Conservation (phyloP, 2,797 vertebrate species). For the Catharus ustulatus region DNA sequence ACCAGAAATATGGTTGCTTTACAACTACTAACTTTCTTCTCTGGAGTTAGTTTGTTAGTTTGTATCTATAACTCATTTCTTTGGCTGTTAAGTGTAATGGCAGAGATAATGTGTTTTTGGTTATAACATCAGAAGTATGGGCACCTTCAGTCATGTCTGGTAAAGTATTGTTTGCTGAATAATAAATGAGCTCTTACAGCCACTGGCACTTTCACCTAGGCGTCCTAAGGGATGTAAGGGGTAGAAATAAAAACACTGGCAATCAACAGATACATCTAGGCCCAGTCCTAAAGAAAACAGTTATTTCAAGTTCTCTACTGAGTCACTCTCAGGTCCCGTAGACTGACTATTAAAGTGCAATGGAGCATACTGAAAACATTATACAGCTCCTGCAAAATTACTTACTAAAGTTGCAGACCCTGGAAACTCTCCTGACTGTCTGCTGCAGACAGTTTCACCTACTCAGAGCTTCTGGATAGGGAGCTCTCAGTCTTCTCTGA, state of each 20-base stretch:
- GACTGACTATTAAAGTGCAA: background rate
- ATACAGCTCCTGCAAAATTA: constrained; percentile 28
- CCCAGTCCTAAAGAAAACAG: background rate
- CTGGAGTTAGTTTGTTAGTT: background rate
- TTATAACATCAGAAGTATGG: background rate
- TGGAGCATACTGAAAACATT: background rate
- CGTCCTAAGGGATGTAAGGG: background rate
- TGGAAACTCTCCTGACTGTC: background rate
- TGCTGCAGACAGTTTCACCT: rapidly evolving
- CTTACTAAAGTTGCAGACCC: background rate
- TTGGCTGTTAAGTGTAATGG: background rate
- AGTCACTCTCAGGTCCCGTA: background rate
- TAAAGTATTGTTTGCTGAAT: background rate
- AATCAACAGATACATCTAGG: background rate
- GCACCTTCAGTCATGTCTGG: background rate
- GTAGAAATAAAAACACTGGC: background rate
- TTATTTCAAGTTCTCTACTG: background rate
- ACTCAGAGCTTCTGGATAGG: background rate
- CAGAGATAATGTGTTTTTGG: background rate
- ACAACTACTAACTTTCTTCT: background rate
- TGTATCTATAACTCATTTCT: background rate
- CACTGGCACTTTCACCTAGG: background rate
- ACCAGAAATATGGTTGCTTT: background rate
- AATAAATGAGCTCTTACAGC: background rate
- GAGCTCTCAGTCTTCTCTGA: background rate